phyloP scores from a whole-genome alignment of 2,797 vertebrate species.

The Argentina silus region DNA sequence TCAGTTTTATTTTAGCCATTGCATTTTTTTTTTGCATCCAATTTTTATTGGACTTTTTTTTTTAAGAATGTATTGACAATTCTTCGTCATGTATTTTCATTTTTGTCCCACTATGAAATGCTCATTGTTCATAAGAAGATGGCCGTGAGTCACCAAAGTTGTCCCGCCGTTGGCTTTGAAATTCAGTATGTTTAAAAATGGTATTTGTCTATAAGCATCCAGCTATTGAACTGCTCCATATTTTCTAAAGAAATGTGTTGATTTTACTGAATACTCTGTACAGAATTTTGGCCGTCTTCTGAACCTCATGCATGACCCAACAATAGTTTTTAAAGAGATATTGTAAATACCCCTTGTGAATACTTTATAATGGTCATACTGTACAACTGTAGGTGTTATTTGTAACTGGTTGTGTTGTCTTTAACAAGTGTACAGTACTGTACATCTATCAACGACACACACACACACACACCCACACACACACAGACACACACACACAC shows the following conservation, averaged over 20 bases:
- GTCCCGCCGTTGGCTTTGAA: slow-evolving; percentile 43
- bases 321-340: slow-evolving; percentile 86
- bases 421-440: slow-evolving; percentile 68
- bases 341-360: slow-evolving; percentile 96
- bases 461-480: slow-evolving; percentile 41
- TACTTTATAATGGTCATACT: slow-evolving; percentile 80
- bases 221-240: slow-evolving; percentile 58
- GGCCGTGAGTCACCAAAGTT: slow-evolving; percentile 77
- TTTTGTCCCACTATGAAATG: slow-evolving; percentile 27
- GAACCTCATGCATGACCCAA: slow-evolving; percentile 89
- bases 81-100: slow-evolving; percentile 34
- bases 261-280: slow-evolving; percentile 71
- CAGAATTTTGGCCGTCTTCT: slow-evolving; percentile 68
- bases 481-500: slow-evolving; percentile 46
- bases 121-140: slow-evolving; percentile 35
- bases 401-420: not conserved
- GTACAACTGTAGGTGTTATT: not conserved
- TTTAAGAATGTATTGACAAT: slow-evolving; percentile 14
- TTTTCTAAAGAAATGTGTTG: slow-evolving; percentile 67
- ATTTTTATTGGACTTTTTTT: slow-evolving; percentile 62
- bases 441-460: slow-evolving; percentile 53
- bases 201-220: slow-evolving; percentile 40
- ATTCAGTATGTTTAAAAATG: slow-evolving; percentile 37
- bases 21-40: slow-evolving; percentile 12
- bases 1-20: slow-evolving; percentile 45